Evolutionary conservation across 2,888 invertebrate genomes (phyloP).

Genomic region (Myopa testacea): DNA sequence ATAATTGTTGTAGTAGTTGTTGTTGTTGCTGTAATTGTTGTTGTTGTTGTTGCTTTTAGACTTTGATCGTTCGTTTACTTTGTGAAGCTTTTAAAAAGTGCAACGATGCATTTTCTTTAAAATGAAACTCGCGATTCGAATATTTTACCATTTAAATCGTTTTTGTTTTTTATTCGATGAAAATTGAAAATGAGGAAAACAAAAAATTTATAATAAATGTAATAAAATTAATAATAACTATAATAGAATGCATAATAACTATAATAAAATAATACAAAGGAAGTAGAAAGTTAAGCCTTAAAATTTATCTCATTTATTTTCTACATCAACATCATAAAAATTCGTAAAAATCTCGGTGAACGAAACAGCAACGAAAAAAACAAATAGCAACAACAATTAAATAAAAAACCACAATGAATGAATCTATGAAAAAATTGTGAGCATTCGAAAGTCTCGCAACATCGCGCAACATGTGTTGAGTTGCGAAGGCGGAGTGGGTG

Average conservation of each 20-base stretch:
- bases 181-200: not conserved
- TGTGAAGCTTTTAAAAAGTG: conserved; percentile 33
- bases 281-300: no score
- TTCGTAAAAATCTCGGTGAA: no score
- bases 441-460: no score
- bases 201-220: not conserved
- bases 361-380: not conserved
- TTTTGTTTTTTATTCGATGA: not conserved
- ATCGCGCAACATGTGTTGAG: not conserved
- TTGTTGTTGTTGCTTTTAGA: conserved; percentile 16
- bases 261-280: no score
- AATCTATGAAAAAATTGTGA: no score
- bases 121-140: conserved; percentile 42
- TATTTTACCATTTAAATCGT: conserved; percentile 26
- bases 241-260: no score
- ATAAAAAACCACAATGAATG: not conserved
- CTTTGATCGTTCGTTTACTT: conserved; percentile 21
- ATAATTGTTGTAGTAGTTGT: not conserved
- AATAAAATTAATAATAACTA: no score
- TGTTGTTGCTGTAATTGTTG: not conserved
- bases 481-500: not conserved
- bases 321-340: no score
- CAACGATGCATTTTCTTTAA: conserved; percentile 44
- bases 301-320: no score
- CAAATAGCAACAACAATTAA: not conserved